Conservation (phyloP, 2,797 vertebrate species). For the Siniperca obscura region DNA sequence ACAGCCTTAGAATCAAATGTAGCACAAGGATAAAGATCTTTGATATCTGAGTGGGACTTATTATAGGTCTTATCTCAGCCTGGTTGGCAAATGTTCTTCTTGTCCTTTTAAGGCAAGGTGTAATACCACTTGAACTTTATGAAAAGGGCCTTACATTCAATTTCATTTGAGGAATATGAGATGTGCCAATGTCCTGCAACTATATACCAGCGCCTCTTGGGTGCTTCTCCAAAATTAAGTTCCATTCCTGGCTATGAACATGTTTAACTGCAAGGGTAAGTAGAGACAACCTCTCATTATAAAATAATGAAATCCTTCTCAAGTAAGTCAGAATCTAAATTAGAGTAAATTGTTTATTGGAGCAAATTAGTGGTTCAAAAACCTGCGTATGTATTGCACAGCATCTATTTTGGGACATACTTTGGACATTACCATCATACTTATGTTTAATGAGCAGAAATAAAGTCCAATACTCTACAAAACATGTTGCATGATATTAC, state of each 20-base stretch:
- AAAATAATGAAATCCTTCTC: slow-evolving; percentile 33
- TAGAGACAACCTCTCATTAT: slow-evolving; percentile 37
- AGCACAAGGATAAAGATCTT: slow-evolving; percentile 62
- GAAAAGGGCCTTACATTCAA: slow-evolving; percentile 58
- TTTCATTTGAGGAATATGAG: slow-evolving; percentile 73
- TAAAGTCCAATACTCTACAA: slow-evolving; percentile 21
- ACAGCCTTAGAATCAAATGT: slow-evolving; percentile 58
- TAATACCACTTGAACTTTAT: slow-evolving; percentile 71
- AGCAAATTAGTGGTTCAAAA: slow-evolving; percentile 19
- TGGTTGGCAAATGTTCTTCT: slow-evolving; percentile 66
- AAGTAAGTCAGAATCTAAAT: slow-evolving; percentile 31
- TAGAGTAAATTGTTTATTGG: slow-evolving; percentile 28
- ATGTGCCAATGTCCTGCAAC: slow-evolving; percentile 69
- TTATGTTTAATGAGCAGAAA: slow-evolving; percentile 25
- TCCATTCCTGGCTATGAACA: slow-evolving; percentile 54
- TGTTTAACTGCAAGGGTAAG: slow-evolving; percentile 50
- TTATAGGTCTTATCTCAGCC: slow-evolving; percentile 76
- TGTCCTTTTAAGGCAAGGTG: slow-evolving; percentile 67
- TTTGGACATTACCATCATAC: slow-evolving; percentile 22
- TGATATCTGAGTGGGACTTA: slow-evolving; percentile 74
- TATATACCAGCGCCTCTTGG: slow-evolving; percentile 75
- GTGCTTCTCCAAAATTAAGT: slow-evolving; percentile 78
- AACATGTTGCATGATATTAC: slow-evolving; percentile 16
- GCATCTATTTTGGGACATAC: slow-evolving; percentile 59
- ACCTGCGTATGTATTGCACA: not conserved